phyloP scores from a whole-genome alignment of 2,888 invertebrate species.

The Gastracanthus pulcherrimus region DNA sequence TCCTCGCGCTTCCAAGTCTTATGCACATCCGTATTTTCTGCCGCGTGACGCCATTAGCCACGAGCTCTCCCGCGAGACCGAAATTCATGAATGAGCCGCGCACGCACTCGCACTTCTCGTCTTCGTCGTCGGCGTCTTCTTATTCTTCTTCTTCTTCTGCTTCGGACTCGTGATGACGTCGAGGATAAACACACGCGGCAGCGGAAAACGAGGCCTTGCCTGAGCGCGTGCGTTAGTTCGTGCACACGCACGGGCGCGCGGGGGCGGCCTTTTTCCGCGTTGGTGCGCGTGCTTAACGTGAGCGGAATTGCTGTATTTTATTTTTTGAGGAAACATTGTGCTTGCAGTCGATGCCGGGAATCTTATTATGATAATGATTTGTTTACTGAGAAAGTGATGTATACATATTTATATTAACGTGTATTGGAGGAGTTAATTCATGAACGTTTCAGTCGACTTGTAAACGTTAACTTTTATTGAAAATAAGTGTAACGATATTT shows the following conservation, averaged over 20 bases:
- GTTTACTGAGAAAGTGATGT: too few relatives aligned
- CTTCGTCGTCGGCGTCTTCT: neutral
- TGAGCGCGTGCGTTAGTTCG: neutral
- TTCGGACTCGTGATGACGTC: conserved; percentile 31
- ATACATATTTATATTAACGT: too few relatives aligned
- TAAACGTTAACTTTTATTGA: too few relatives aligned
- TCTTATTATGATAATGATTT: too few relatives aligned
- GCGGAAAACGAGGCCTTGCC: conserved; percentile 6
- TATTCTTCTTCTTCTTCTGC: neutral
- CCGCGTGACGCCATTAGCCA: conserved; percentile 23
- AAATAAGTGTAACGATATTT: too few relatives aligned
- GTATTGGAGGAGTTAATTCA: too few relatives aligned
- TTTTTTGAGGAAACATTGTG: neutral
- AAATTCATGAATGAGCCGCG: conserved; percentile 55
- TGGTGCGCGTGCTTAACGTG: neutral
- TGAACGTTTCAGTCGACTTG: too few relatives aligned
- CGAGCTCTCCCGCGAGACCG: neutral
- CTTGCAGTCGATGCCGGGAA: too few relatives aligned
- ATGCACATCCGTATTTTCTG: neutral
- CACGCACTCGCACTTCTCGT: neutral
- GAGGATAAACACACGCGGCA: conserved; percentile 21
- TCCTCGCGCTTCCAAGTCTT: too few relatives aligned
- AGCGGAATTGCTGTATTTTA: neutral
- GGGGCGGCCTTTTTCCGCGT: neutral
- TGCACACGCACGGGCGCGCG: neutral